phyloP scores from a whole-genome alignment of 2,888 invertebrate genomes.

The Xanthorhoe designata region DNA sequence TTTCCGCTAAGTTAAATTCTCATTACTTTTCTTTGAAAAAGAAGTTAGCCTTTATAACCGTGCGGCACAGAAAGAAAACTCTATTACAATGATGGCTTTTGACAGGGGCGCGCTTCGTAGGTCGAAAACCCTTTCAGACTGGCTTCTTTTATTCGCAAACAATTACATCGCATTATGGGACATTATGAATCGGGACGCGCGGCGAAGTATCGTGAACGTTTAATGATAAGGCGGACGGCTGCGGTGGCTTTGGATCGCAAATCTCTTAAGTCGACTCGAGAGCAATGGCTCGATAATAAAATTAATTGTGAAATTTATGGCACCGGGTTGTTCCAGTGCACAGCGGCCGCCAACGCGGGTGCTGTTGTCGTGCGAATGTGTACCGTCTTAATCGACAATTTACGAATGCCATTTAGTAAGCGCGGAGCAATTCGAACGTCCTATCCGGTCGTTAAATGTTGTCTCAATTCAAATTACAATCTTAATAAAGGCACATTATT shows the following conservation, averaged over 20 bases:
- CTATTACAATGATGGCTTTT: slow-evolving; percentile 78
- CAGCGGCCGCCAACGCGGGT: slow-evolving; percentile 58
- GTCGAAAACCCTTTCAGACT: slow-evolving; percentile 64
- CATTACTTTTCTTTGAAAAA: slow-evolving; percentile 81
- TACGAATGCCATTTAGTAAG: slow-evolving; percentile 67
- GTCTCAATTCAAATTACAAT: slow-evolving; percentile 63
- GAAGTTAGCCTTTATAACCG: slow-evolving; percentile 78
- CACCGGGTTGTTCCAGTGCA: slow-evolving; percentile 51
- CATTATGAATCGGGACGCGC: slow-evolving; percentile 63
- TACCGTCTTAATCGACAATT: slow-evolving; percentile 76
- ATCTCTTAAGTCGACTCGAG: slow-evolving; percentile 77
- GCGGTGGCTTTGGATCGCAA: slow-evolving; percentile 75
- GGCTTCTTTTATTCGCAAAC: slow-evolving; percentile 71
- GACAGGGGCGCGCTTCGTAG: slow-evolving; percentile 60
- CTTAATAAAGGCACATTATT: slow-evolving; percentile 53
- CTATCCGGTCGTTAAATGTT: slow-evolving; percentile 60
- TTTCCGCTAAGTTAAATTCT: slow-evolving; percentile 83
- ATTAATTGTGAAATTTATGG: slow-evolving; percentile 80
- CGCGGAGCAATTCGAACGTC: slow-evolving; percentile 52
- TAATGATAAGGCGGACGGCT: slow-evolving; percentile 74
- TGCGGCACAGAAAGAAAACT: slow-evolving; percentile 73
- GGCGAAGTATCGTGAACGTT: slow-evolving; percentile 68
- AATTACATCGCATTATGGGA: slow-evolving; percentile 71
- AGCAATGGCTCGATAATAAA: slow-evolving; percentile 76
- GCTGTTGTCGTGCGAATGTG: slow-evolving; percentile 69